phyloP scores from a whole-genome alignment of 2,888 invertebrate genomes.

The Meta bourneti region DNA sequence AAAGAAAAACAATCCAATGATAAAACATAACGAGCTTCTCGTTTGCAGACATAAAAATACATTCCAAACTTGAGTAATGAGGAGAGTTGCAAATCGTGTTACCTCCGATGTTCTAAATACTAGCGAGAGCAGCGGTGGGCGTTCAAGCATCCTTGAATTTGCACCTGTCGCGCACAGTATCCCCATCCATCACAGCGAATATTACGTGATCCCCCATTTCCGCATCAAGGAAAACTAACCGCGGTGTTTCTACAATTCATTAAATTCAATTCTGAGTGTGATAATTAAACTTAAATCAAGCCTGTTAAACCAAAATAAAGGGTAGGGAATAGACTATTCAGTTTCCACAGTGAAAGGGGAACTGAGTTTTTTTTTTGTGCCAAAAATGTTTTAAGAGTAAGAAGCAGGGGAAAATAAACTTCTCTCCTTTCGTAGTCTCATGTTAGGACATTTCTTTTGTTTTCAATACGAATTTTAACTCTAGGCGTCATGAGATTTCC shows the following conservation, averaged over 20 bases:
- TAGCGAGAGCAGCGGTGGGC: constrained; percentile 5
- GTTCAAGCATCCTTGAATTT: constrained; percentile 43
- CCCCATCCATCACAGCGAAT: constrained; percentile 1
- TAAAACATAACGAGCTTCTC: not conserved
- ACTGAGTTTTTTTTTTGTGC: too few relatives aligned
- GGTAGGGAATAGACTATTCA: too few relatives aligned
- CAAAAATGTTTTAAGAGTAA: too few relatives aligned
- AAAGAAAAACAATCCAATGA: not conserved
- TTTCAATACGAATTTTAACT: too few relatives aligned
- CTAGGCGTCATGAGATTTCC: too few relatives aligned
- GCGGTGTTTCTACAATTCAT: constrained; percentile 19
- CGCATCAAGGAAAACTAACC: constrained; percentile 25
- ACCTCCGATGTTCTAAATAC: not conserved
- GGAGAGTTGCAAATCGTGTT: not conserved
- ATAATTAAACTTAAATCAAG: not conserved
- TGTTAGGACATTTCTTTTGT: too few relatives aligned
- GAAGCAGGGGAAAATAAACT: too few relatives aligned
- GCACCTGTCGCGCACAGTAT: constrained; percentile 3
- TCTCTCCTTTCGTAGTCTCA: too few relatives aligned
- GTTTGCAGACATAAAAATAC: not conserved
- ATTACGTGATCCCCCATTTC: constrained; percentile 40
- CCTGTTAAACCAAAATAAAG: not conserved
- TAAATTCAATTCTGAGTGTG: not conserved
- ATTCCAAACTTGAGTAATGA: not conserved
- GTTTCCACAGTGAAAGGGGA: too few relatives aligned